Conservation (phyloP, 2,113 vertebrate species). For the Chlorocebus sabaeus region DNA sequence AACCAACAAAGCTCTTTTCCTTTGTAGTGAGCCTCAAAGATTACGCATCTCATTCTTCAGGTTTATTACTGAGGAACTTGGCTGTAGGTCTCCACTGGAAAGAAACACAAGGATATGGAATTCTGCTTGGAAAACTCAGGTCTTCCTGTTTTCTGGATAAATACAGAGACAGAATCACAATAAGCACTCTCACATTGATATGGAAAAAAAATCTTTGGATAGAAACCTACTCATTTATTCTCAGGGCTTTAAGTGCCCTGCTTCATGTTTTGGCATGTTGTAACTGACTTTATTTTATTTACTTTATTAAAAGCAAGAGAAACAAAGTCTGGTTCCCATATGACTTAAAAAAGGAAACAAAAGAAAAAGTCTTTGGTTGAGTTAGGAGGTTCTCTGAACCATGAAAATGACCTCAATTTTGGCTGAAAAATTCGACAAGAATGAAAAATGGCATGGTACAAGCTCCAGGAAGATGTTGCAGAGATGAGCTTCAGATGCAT, state of each 20-base stretch:
- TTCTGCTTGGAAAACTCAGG: slow-evolving; percentile 17
- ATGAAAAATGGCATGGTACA: not conserved
- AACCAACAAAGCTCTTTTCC: slow-evolving; percentile 42
- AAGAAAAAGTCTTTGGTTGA: not conserved
- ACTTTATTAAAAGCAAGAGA: not conserved
- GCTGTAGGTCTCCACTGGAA: slow-evolving; percentile 36
- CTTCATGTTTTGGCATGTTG: not conserved
- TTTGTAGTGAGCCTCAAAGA: slow-evolving; percentile 47
- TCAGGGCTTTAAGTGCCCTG: not conserved
- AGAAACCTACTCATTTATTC: not conserved
- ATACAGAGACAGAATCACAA: not conserved
- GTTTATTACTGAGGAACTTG: slow-evolving; percentile 52
- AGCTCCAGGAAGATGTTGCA: not conserved
- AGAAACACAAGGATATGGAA: slow-evolving; percentile 37
- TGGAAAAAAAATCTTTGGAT: not conserved
- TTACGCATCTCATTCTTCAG: not conserved
- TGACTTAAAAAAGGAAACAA: not conserved
- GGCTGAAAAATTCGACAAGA: not conserved
- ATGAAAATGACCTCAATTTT: slow-evolving; percentile 41
- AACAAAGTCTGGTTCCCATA: slow-evolving; percentile 30
- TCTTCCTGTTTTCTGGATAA: not conserved
- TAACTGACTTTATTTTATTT: slow-evolving; percentile 37
- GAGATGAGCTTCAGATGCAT: not conserved
- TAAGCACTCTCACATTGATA: not conserved
- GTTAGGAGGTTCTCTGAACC: slow-evolving; percentile 34